Evolutionary conservation across 2,888 invertebrate genomes (phyloP), one percentile per base, ranked within the genome.

Genomic region (Ectemnius lituratus): DNA sequence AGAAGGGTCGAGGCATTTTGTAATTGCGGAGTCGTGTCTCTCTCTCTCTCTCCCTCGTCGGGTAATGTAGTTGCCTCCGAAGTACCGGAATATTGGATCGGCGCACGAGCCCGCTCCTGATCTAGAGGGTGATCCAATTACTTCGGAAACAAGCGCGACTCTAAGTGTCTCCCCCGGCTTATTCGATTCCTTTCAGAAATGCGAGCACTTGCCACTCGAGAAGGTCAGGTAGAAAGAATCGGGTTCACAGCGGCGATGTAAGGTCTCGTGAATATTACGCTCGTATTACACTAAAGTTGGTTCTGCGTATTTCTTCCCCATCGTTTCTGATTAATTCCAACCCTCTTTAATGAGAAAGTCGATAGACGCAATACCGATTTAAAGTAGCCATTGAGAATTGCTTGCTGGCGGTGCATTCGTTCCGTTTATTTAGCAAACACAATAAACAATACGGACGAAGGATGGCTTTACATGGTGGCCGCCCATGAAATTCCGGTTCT

Each of bases 1-100:
- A 59, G 72, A 49, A 62, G 67, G 60, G 28, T 47, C 65, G 75
- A 14, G 74, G 74, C 67, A 65, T 82, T 85, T 85, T 87, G 84
- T 85, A 87, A 87, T 87, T 85, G 87, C 85, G 78, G 75, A 85
- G 80, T 84, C 85, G 79, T 87, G 85, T 86, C 82, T 76, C 79
- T 79, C 37, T 37, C 23, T 23, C 23, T 23, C 23, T 2, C 23
- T 23, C 23, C 8, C 37, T 37, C 37, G 70, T 62, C 64, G 69
- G 78, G 71, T 80, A 83, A 82, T 78, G 82, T 82, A 23, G 73
- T 77, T 75, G 59, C 37, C 37, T 62, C 73, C 73, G 66, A 57
- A 65, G 64, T 69, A 73, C 70, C 68, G 67, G 78, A 81, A 73
- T 83, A 82, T 78, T 75, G 72, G 60, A 58, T 52, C 52, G 4